Evolutionary conservation across 23 tunicate species (phyloP).

Genomic region (Trididemnum miniatum): DNA sequence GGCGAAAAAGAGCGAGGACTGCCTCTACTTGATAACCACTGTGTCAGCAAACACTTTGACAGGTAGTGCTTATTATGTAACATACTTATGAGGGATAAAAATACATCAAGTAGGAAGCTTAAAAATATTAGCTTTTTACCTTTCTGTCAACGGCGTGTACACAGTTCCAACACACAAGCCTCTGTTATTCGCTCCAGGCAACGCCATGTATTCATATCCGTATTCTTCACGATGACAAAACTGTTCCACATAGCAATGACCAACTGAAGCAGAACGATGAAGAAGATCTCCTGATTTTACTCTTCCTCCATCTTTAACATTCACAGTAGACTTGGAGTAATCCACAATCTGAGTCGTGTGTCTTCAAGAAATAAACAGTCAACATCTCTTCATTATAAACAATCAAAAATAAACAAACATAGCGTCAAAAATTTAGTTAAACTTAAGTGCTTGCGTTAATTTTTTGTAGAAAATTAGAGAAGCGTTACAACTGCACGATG

Average conservation of each 20-base stretch:
- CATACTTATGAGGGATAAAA: no score
- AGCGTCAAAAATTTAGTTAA: no score
- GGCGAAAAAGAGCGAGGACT: no score
- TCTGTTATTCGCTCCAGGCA: not conserved
- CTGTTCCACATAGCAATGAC: conserved; percentile 63
- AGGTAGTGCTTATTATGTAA: no score
- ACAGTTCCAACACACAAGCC: conserved; percentile 42
- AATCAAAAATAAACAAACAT: not conserved
- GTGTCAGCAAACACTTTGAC: no score
- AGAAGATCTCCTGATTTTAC: not conserved
- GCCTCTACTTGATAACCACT: no score
- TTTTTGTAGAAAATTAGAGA: no score
- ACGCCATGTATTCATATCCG: conserved; percentile 59
- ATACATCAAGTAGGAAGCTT: not conserved
- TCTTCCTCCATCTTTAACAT: not conserved
- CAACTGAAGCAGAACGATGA: conserved; percentile 14
- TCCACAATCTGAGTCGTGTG: conserved; percentile 54
- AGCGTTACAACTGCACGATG: no score
- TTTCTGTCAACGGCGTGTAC: conserved; percentile 73
- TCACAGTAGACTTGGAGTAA: conserved; percentile 18
- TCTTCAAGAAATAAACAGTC: not conserved
- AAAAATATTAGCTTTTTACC: conserved; percentile 23
- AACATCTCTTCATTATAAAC: not conserved
- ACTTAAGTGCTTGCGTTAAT: no score
- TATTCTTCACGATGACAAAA: conserved; percentile 47